Percentiles rank a stretch among this genome's conserved stretches.
These are phyloP conservation scores for Apis mellifera DNA, from an alignment of 1,140 invertebrate genomes.

Conservation along the genomic window DNA sequence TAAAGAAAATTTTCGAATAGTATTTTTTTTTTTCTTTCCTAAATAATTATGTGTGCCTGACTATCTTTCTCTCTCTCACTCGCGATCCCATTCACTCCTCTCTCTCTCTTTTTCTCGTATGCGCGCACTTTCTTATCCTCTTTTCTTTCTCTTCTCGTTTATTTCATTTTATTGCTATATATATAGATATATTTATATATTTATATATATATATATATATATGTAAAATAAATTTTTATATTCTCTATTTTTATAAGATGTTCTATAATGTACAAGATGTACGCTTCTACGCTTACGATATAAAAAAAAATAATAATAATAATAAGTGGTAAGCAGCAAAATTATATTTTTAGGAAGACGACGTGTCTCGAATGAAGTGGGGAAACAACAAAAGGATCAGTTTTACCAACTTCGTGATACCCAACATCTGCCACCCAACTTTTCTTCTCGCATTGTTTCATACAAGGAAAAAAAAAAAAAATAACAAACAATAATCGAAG, in stretches of 20 bases:
- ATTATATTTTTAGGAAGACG: conserved; percentile 67
- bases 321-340: conserved; percentile 20
- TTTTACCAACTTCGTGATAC: background rate
- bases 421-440: background rate
- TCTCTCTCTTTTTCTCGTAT: background rate
- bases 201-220: background rate
- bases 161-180: conserved; percentile 3
- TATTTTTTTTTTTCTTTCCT: conserved; percentile 1
- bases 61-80: conserved; percentile 5
- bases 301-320: conserved; percentile 43
- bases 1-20: background rate
- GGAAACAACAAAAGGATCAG: background rate
- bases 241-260: conserved; percentile 23
- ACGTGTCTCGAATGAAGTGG: conserved; percentile 13
- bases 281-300: conserved; percentile 33
- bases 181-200: background rate
- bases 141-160: conserved; percentile 9
- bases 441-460: background rate
- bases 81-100: conserved; percentile 10
- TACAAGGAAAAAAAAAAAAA: background rate
- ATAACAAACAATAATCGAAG: no score
- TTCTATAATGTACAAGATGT: conserved; percentile 56
- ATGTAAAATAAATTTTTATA: background rate
- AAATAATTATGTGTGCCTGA: conserved; percentile 1
- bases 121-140: background rate